A percentile compares a stretch with the other conserved stretches of the same genome.
phyloP scores from a whole-genome alignment of 2,888 invertebrate genomes.

The Conus canariensis region DNA sequence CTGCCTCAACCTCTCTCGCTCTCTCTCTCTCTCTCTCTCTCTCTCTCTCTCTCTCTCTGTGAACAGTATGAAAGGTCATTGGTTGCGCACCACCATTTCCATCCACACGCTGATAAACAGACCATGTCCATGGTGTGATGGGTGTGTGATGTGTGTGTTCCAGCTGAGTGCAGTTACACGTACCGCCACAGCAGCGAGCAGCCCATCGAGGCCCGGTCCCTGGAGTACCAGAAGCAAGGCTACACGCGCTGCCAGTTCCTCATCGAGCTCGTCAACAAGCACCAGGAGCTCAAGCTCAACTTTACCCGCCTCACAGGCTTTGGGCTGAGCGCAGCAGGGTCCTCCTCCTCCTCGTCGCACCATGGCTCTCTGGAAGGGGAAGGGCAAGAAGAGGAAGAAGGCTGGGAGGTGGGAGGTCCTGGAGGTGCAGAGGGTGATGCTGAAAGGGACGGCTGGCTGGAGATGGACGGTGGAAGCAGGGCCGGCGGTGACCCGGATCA shows the following conservation, averaged over 20 bases:
- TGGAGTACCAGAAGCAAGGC: constrained; percentile 42
- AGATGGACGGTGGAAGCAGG: not conserved
- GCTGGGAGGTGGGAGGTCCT: not conserved
- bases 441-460: not conserved
- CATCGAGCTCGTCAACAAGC: constrained; percentile 43
- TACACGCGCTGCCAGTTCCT: constrained; percentile 48
- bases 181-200: constrained; percentile 36
- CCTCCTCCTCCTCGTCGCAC: no score
- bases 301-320: constrained; percentile 50
- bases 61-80: no score
- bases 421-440: not conserved
- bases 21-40: no score
- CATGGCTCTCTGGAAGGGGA: not conserved
- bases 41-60: no score
- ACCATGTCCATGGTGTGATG: no score
- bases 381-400: not conserved
- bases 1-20: no score
- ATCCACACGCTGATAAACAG: no score
- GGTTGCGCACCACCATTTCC: no score
- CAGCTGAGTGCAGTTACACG: constrained; percentile 47
- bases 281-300: constrained; percentile 49
- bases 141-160: not conserved
- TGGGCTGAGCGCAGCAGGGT: not conserved
- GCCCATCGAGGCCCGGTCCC: constrained; percentile 48
- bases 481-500: not conserved